These are phyloP conservation scores for human (Homo sapiens) DNA, from an alignment of 2,113 vertebrate genomes.

Conservation along the genomic window GRCh38 chr1:40624501-40625000, in stretches of 20 bases:
- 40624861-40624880: background rate
- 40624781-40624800: background rate
- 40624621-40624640: background rate
- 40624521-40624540: accelerated
- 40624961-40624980: background rate
- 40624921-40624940: background rate
- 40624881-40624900: background rate
- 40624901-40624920: background rate
- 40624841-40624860: background rate
- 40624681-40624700: background rate
- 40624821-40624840: background rate
- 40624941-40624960: background rate
- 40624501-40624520: background rate
- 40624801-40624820: background rate
- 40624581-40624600: background rate
- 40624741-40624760: background rate
- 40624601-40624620: too few relatives aligned
- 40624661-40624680: background rate
- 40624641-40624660: background rate
- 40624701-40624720: background rate
- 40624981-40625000: background rate
- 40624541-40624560: background rate
- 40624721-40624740: background rate
- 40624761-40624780: background rate
- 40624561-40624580: background rate